phyloP scores from a whole-genome alignment of 2,888 invertebrate genomes.

The Cheilosia grossa region DNA sequence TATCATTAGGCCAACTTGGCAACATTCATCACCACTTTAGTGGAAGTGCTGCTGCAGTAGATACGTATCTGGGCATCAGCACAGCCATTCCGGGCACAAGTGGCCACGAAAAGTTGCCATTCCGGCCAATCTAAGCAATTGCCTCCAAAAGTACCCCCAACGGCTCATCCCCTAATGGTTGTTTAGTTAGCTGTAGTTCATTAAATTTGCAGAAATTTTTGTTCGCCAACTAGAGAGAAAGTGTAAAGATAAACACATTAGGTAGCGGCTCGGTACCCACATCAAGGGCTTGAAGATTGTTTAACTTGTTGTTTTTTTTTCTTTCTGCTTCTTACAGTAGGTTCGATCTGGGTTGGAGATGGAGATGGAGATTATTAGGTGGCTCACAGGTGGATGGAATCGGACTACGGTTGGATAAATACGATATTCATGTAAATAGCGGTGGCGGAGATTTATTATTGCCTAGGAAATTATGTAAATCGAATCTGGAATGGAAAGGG shows the following conservation, averaged over 20 bases:
- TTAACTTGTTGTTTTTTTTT: background rate
- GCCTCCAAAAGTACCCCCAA: conserved; percentile 46
- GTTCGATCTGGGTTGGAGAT: background rate
- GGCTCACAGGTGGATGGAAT: conserved; percentile 47
- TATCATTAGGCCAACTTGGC: conserved; percentile 67
- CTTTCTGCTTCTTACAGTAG: background rate
- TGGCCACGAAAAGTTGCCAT: conserved; percentile 33
- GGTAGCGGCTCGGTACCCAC: background rate
- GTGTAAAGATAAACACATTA: conserved; percentile 9
- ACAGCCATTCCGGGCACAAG: conserved; percentile 17
- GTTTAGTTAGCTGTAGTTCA: conserved; percentile 60
- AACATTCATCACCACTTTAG: conserved; percentile 66
- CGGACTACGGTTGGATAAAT: conserved; percentile 45
- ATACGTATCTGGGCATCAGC: conserved; percentile 10
- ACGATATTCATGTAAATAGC: conserved; percentile 40
- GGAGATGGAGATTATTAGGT: conserved; percentile 1
- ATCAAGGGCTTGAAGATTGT: conserved; percentile 9
- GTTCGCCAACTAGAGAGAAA: background rate
- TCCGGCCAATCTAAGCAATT: conserved; percentile 50
- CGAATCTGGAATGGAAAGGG: background rate
- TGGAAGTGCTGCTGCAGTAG: conserved; percentile 56
- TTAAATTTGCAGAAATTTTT: conserved; percentile 49
- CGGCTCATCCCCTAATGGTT: conserved; percentile 62
- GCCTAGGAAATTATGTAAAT: conserved; percentile 32
- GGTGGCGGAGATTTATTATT: conserved; percentile 44